Base-by-base conservation (phyloP, 2,113 vertebrate species). In the Nibea coibor region DNA sequence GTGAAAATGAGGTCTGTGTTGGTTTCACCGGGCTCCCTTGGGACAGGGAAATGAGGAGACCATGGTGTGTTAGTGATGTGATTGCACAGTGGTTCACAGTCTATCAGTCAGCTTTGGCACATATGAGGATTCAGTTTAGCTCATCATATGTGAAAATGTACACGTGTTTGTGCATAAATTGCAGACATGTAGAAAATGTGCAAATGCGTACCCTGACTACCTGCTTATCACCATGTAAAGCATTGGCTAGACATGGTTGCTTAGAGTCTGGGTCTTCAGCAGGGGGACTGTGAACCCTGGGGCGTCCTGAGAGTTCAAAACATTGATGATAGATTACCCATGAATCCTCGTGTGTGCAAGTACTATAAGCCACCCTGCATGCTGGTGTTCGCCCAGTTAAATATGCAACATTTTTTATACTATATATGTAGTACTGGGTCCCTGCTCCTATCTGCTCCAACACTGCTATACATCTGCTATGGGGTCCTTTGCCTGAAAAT, bases 1-100 rank as follows among this genome's bases (percentile, higher is more conserved):
- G 83, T 89, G 89, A 92, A 92, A 94, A 93, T 92, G 79, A 89
- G 92, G 80, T 84, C 86, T 83, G 80, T 70, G 78, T 83, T 75
- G 63, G 72, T 87, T 88, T 90, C 68, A 54, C 42, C 4, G 57
- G 78, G 68, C 62, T 53, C 75, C 72, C 81, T 54, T 1, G 0
- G 57, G 77, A 76, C 67, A 47, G 85, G 82, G 65, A 83, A 84
- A 87, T 89, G 81, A 89, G 58, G 62, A 78, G 74, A 83, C 73
- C 81, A 84, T 31, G 66, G 85, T 87, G 84, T 79, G 88, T 92
- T 89, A 83, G 84, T 72, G 88, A 81, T 84, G 78, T 79, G 87
- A 84, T 79, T 74, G 63, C 75, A 75, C 66, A 63, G 17, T 35
- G 66, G 53, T 42, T 75, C 62, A 76, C 39, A 83, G 73, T 53